A percentile compares a stretch with the other conserved stretches of the same genome.
Conservation (phyloP, 2,113 vertebrate genomes). For the Craseonycteris thonglongyai region DNA sequence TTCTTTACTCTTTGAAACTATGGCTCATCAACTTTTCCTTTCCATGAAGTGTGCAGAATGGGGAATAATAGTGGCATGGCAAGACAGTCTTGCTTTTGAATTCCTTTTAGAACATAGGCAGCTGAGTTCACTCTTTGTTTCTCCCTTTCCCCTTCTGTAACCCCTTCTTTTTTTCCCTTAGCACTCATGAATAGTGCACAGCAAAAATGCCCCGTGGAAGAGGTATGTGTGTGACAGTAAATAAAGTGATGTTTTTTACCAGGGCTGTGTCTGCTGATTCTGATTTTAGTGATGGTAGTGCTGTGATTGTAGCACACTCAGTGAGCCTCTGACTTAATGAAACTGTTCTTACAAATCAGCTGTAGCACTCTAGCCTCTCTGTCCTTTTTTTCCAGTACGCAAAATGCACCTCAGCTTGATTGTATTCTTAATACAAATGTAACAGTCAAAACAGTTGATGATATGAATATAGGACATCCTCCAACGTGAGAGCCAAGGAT, state of each 20-base stretch:
- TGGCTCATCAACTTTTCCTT: neutral
- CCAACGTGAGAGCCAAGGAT: neutral
- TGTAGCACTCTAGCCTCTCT: neutral
- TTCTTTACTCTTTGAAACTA: neutral
- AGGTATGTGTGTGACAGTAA: slow-evolving; percentile 78
- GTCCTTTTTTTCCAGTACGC: slow-evolving; percentile 33
- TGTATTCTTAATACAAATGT: neutral
- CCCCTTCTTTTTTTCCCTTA: slow-evolving; percentile 82
- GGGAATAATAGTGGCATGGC: neutral
- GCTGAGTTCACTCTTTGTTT: slow-evolving; percentile 47
- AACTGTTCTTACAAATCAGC: slow-evolving; percentile 35
- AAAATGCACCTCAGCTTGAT: neutral
- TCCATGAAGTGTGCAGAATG: neutral
- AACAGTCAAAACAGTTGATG: neutral
- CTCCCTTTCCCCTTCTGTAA: slow-evolving; percentile 78
- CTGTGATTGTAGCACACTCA: neutral
- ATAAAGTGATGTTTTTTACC: slow-evolving; percentile 17
- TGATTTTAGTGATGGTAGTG: slow-evolving; percentile 47
- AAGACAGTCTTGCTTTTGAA: neutral
- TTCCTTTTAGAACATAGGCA: slow-evolving; percentile 44
- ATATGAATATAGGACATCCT: neutral
- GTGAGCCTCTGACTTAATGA: slow-evolving; percentile 34
- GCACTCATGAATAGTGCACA: slow-evolving; percentile 84
- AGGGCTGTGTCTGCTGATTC: slow-evolving; percentile 18
- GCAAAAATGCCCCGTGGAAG: slow-evolving; percentile 84